phyloP scores from a whole-genome alignment of 2,888 invertebrate genomes.

The Biston stratarius region DNA sequence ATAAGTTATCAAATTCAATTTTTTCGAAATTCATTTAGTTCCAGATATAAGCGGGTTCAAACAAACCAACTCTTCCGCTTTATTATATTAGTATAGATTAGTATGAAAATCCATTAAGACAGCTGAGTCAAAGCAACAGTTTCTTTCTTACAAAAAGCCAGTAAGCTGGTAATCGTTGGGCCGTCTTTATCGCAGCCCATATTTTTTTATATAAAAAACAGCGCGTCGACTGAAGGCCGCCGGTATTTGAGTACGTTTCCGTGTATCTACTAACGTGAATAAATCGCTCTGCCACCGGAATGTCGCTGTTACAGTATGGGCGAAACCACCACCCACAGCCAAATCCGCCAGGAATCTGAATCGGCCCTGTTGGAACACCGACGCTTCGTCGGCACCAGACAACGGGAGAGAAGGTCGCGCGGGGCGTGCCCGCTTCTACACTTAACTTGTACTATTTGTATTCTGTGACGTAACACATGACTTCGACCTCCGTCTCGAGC shows the following conservation, averaged over 20 bases:
- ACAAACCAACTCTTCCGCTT: too few relatives aligned
- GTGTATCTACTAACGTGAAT: constrained; percentile 61
- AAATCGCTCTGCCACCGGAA: constrained; percentile 49
- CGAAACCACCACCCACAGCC: too few relatives aligned
- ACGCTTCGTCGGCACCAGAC: too few relatives aligned
- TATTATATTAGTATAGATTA: not conserved
- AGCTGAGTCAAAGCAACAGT: constrained; percentile 6
- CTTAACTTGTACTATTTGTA: too few relatives aligned
- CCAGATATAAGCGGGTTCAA: too few relatives aligned
- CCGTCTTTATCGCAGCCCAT: constrained; percentile 34
- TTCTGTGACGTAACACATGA: too few relatives aligned
- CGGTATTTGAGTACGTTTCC: constrained; percentile 59
- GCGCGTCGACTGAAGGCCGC: constrained; percentile 34
- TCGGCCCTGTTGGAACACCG: too few relatives aligned
- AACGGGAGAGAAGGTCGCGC: too few relatives aligned
- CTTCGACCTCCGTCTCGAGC: too few relatives aligned
- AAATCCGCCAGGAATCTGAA: not conserved
- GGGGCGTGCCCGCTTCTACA: too few relatives aligned
- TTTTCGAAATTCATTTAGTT: too few relatives aligned
- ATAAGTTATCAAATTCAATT: too few relatives aligned
- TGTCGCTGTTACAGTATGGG: constrained; percentile 19
- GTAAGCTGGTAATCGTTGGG: constrained; percentile 25
- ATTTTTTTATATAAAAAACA: constrained; percentile 35
- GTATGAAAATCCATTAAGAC: not conserved
- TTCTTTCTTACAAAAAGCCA: constrained; percentile 5